Evolutionary conservation across 2,797 vertebrate species (phyloP).

Genomic region (Hypotaenidia okinawae): DNA sequence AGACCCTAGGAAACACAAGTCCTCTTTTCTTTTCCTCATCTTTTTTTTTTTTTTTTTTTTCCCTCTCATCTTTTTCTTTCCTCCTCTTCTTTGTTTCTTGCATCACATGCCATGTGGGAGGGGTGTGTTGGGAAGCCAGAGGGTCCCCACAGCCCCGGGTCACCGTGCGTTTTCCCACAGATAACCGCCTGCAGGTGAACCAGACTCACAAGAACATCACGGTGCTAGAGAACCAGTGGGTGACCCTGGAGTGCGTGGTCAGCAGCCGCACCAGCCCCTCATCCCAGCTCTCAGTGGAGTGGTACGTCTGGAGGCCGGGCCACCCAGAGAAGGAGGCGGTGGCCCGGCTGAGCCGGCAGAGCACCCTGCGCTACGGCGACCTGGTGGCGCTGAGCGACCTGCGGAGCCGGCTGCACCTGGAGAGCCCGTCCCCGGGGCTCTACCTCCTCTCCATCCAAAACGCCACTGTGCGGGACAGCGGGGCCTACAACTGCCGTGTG

Average conservation of each 20-base stretch:
- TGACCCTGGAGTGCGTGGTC: slow-evolving; percentile 78
- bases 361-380: slow-evolving; percentile 71
- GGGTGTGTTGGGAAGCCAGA: not conserved
- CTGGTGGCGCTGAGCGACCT: slow-evolving; percentile 13
- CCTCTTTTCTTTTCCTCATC: not conserved
- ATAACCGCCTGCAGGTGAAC: slow-evolving; percentile 78
- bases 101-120: not conserved
- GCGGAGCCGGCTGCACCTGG: slow-evolving; percentile 72
- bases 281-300: slow-evolving; percentile 78
- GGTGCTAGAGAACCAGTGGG: slow-evolving; percentile 76
- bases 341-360: slow-evolving; percentile 72
- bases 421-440: slow-evolving; percentile 71
- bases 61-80: not conserved
- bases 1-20: not conserved
- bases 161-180: slow-evolving; percentile 26
- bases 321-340: slow-evolving; percentile 69
- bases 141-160: not conserved
- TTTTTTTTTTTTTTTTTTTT: too few relatives aligned
- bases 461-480: slow-evolving; percentile 87
- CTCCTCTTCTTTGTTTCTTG: not conserved
- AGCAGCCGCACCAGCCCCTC: slow-evolving; percentile 75
- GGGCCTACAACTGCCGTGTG: slow-evolving; percentile 79
- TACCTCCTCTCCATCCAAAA: slow-evolving; percentile 88
- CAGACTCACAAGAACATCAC: slow-evolving; percentile 79
- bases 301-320: slow-evolving; percentile 77